A percentile compares a stretch with the other conserved stretches of the same genome.
These are phyloP conservation scores for Chascanopsetta lugubris DNA, from an alignment of 2,113 vertebrate genomes.

Conservation along the genomic window DNA sequence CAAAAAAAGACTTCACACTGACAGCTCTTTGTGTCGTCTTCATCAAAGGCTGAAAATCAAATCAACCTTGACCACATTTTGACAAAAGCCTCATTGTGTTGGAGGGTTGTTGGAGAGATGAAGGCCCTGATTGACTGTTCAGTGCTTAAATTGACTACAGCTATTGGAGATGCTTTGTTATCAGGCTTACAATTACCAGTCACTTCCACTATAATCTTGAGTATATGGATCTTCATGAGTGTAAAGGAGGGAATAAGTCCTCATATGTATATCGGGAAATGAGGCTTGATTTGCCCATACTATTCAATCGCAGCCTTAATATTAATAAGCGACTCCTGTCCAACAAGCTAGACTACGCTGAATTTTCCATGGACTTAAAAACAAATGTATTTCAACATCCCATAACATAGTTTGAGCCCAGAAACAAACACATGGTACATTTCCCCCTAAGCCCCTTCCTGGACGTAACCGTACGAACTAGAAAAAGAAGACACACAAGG, in stretches of 20 bases:
- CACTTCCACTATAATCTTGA: background rate
- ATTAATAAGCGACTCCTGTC: background rate
- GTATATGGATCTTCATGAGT: background rate
- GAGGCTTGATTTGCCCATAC: background rate
- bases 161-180: background rate
- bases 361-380: no score
- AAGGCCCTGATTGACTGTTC: background rate
- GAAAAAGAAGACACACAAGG: background rate
- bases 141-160: background rate
- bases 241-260: background rate
- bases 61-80: constrained; percentile 9
- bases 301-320: background rate
- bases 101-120: no score
- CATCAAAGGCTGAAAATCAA: constrained; percentile 26
- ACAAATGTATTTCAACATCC: no score
- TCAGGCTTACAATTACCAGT: background rate
- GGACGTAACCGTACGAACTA: background rate
- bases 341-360: background rate
- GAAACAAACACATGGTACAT: background rate
- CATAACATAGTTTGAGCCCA: background rate
- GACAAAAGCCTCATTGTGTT: constrained; percentile 2
- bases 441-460: background rate
- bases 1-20: constrained; percentile 13
- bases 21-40: constrained; percentile 9
- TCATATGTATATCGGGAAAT: background rate